phyloP scores from a whole-genome alignment of 2,797 vertebrate species.

The Arremon brunneinucha region DNA sequence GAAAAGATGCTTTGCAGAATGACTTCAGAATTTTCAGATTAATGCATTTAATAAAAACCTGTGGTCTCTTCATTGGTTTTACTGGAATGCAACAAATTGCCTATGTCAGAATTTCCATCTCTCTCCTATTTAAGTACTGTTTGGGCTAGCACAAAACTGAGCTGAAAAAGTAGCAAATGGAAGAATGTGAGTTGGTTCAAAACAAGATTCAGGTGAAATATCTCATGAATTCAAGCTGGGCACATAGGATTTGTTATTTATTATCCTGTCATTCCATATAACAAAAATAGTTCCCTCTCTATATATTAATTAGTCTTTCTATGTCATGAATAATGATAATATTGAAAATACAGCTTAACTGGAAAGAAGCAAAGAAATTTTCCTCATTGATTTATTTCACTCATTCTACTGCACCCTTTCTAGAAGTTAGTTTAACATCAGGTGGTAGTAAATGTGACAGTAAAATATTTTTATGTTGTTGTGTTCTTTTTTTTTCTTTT shows the following conservation, averaged over 20 bases:
- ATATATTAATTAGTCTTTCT: background rate
- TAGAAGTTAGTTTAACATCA: background rate
- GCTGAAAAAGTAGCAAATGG: background rate
- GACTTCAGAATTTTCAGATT: background rate
- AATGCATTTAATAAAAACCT: background rate
- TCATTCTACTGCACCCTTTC: background rate
- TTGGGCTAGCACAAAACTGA: background rate
- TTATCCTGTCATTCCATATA: background rate
- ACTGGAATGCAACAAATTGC: background rate
- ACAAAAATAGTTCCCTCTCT: background rate
- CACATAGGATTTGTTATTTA: background rate
- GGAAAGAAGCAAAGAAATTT: background rate
- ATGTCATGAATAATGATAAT: background rate
- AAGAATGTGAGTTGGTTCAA: background rate
- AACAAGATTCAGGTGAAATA: background rate
- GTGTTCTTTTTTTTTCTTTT: background rate
- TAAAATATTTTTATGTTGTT: conserved; percentile 14
- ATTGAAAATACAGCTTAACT: background rate
- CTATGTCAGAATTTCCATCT: background rate
- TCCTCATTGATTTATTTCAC: background rate
- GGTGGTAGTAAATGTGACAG: conserved; percentile 5
- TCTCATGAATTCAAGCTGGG: background rate
- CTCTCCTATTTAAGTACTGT: background rate
- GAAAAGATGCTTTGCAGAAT: background rate
- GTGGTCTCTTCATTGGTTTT: background rate